phyloP scores from a whole-genome alignment of 2,888 invertebrate genomes.

The Mesorhabditis belari region DNA sequence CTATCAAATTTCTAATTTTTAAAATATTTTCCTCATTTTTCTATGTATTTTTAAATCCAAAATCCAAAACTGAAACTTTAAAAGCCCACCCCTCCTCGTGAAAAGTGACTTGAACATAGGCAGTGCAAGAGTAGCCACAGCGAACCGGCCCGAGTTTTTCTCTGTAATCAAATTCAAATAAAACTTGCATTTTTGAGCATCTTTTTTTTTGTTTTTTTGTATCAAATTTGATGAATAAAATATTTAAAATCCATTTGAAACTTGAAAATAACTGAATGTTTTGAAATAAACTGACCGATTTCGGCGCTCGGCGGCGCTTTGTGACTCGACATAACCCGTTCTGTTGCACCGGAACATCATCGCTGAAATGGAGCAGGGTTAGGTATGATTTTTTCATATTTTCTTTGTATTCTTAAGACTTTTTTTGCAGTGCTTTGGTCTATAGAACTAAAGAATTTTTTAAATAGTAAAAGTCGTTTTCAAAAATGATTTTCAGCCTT shows the following conservation, averaged over 20 bases:
- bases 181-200: too few relatives aligned
- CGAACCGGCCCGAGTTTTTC: slow-evolving; percentile 23
- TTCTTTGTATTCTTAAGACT: neutral
- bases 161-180: neutral
- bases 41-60: too few relatives aligned
- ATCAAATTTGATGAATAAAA: too few relatives aligned
- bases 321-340: neutral
- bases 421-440: too few relatives aligned
- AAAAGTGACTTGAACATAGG: slow-evolving; percentile 31
- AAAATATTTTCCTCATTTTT: too few relatives aligned
- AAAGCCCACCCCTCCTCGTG: slow-evolving; percentile 23
- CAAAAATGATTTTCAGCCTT: too few relatives aligned
- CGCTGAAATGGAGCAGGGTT: neutral
- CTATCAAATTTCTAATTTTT: too few relatives aligned
- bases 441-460: too few relatives aligned
- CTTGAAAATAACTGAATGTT: neutral
- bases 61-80: too few relatives aligned
- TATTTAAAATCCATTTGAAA: too few relatives aligned
- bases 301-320: neutral
- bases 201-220: too few relatives aligned
- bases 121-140: slow-evolving; percentile 32
- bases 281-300: neutral
- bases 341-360: neutral
- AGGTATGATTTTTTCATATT: neutral
- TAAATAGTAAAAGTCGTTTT: too few relatives aligned